A percentile compares a stretch with the other conserved stretches of the same genome.
phyloP scores from a whole-genome alignment of 2,113 vertebrate genomes.

The Chinchilla lanigera region DNA sequence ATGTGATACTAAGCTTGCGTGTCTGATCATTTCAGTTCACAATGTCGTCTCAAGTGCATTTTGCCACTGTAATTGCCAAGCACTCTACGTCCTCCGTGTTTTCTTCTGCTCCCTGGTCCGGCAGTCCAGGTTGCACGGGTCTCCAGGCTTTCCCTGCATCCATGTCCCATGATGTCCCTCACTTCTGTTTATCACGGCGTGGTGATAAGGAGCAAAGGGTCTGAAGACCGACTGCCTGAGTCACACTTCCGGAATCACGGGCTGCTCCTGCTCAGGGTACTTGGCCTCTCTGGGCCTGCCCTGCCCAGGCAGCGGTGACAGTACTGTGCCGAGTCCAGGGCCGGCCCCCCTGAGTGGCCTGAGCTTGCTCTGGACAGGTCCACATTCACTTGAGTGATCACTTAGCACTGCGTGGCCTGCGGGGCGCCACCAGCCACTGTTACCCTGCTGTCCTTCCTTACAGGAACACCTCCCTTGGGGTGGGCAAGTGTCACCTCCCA shows the following conservation, averaged over 20 bases:
- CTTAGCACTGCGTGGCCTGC: fast-evolving
- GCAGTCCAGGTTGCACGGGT: background rate
- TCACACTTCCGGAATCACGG: background rate
- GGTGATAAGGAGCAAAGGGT: background rate
- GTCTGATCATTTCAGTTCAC: background rate
- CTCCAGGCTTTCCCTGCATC: background rate
- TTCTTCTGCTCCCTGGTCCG: background rate
- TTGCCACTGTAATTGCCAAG: background rate
- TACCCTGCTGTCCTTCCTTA: fast-evolving
- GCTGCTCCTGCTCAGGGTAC: background rate
- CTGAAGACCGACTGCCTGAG: fast-evolving
- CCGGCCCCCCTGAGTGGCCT: background rate
- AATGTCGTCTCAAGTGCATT: background rate
- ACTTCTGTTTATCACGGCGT: background rate
- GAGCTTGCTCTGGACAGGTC: background rate
- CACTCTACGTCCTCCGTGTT: background rate
- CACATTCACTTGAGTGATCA: fast-evolving
- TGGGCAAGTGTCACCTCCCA: background rate
- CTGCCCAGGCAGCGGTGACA: background rate
- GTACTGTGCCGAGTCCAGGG: fast-evolving
- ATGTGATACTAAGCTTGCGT: background rate
- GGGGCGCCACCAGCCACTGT: background rate
- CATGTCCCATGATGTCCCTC: no score
- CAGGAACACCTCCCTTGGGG: background rate
- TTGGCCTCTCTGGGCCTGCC: background rate